Evolutionary conservation across 2,113 vertebrate genomes (phyloP), one percentile per base, ranked within the genome.

Genomic region (Brachyhypopomus gauderio): DNA sequence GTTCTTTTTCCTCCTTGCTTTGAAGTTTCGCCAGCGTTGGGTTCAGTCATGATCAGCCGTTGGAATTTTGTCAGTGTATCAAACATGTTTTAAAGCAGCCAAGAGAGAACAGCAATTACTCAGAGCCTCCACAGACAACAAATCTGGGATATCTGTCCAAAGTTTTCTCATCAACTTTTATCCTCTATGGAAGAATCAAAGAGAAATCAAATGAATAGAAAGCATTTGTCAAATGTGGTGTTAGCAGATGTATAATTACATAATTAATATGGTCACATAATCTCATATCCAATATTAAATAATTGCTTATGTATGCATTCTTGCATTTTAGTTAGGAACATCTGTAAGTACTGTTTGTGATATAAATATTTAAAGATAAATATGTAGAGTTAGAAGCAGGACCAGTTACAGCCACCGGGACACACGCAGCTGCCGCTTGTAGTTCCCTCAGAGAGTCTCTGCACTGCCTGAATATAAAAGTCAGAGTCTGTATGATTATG

Each of bases 101-200:
- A 85, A 90, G 90, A 89, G 87, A 88, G 86, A 89, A 88, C 85
- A 85, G 88, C 88, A 89, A 90, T 92, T 92, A 91, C 88, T 87
- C 85, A 72, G 83, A 87, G 38, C 62, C 79, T 86, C 86, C 89
- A 69, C 30, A 80, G 87, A 88, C 87, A 73, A 85, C 74, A 77
- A 77, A 74, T 60, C 60, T 66, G 84, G 81, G 45, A 86, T 60
- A 72, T 79, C 74, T 85, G 72, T 3, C 38, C 23, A 27, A 86
- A 90, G 78, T 66, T 82, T 84, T 80, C 62, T 12, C 3, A 60
- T 58, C 6, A 84, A 85, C 83, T 88, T 91, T 88, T 83, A 75
- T 81, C 81, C 78, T 71, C 52, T 19, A 52, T 52, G 45, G 45
- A 52, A 52, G 19, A 7, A 38, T 12, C 30, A 69, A 69, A 69